Base-by-base conservation (phyloP, 1,140 invertebrate species). In the Orussus abietinus region DNA sequence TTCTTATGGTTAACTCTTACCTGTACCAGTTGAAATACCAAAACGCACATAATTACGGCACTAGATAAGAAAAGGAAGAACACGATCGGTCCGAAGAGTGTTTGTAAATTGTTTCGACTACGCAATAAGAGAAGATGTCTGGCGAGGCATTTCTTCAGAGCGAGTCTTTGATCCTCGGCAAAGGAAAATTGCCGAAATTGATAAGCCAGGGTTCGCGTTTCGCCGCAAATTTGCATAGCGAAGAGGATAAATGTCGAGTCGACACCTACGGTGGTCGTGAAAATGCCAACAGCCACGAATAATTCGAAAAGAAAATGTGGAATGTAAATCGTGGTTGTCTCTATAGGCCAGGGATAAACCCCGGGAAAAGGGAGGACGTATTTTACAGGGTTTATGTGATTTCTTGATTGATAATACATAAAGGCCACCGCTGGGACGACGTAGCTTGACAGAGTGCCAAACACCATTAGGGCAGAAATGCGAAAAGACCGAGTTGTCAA, bases 1-100 rank as follows among this genome's bases (percentile, higher is more conserved):
- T n/a, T n/a, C n/a, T n/a, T n/a, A n/a, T n/a, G n/a, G n/a, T n/a
- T n/a, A n/a, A 14, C n/a, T 26, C 29, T 45, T 38, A 63, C 60
- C 46, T 58, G 42, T 9, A 53, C 28, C 1, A 43, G 29, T 29
- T 63, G 60, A 37, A 57, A 63, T 20, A 60, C 49, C 13, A 60
- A n/a, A 5, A 38, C 38, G 26, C 60, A 63, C 12, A 60, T 42
- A 5, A 51, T 31, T 4, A 51, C n/a, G 11, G 57, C 56, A 29
- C 51, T 55, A 0, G 58, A 50, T 11, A 53, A 4, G 5, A 47
- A 46, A 1, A 47, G 31, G 42, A 52, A 53, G 5, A 60, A 5
- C 3, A 57, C 19, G 2, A 61, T 21, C 0, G 52, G 53, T n/a
- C 57, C 53, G 35, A 55, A 59, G 10, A 51, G 38, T 12, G 42